Evolutionary conservation across 2,888 invertebrate genomes (phyloP), one percentile per base, ranked within the genome.

Genomic region (Lamellibrachia columna): DNA sequence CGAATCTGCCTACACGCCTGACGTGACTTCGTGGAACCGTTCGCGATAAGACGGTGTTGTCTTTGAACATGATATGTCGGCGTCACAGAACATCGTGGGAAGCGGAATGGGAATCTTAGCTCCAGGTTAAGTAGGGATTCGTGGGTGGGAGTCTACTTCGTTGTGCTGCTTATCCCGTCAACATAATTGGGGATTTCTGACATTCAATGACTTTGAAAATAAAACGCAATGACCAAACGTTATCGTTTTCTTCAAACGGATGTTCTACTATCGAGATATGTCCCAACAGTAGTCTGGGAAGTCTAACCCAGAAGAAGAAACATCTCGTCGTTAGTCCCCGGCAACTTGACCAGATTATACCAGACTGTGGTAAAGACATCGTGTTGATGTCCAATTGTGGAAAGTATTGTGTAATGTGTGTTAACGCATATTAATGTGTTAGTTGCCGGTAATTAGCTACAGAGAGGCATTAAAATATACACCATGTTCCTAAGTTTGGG

Each of bases 11-110:
- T 75, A 75, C 22, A 15, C 15, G 75, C n/a, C 55, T 75, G 75
- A 22, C 75, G 22, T 75, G 15, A 75, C 75, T 75, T 75, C 75
- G 75, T 15, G 75, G 75, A 75, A 75, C 22, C 22, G 22, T 22
- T 75, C 75, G n/a, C 75, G 0, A 22, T 60, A 6, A 75, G 22
- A 75, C 40, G 40, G 40, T 40, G 40, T 40, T 40, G 40, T 40
- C 40, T 40, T 40, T 11, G 75, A 75, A 75, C 75, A 11, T 75
- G 75, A 75, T 75, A 75, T 75, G 75, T 6, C 6, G n/a, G 6
- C 75, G 75, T 75, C 75, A 75, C 15, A 75, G 75, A 75, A 75
- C 75, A 75, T 75, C 75, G 75, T 75, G 75, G 75, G 75, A 75
- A 75, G n/a, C 22, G 75, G n/a, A 15, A 75, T n/a, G 22, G 22